These are phyloP conservation scores for Quadriops clusia DNA, from an alignment of 2,888 invertebrate genomes.

Conservation along the genomic window DNA sequence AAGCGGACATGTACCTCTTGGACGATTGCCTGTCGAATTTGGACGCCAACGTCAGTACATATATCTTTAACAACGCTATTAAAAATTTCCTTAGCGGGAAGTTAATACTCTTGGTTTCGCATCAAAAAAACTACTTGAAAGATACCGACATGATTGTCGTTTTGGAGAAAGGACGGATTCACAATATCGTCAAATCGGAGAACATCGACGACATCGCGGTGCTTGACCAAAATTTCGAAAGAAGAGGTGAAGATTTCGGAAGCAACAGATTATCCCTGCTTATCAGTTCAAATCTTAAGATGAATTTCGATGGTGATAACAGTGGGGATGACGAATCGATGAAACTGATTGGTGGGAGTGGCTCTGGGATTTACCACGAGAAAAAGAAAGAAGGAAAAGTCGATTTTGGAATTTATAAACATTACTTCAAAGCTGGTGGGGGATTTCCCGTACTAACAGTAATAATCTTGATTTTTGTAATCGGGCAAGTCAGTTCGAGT, in stretches of 20 bases:
- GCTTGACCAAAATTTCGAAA: no score
- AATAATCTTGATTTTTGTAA: conserved; percentile 16
- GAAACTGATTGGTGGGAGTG: conserved; percentile 8
- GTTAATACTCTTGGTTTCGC: conserved; percentile 50
- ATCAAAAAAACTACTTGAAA: conserved; percentile 49
- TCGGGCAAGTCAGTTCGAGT: conserved; percentile 18
- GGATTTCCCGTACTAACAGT: conserved; percentile 18
- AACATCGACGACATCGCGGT: neutral
- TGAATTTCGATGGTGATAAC: neutral
- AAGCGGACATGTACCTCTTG: conserved; percentile 61
- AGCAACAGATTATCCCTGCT: no score
- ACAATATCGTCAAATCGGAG: no score
- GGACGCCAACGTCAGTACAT: conserved; percentile 57
- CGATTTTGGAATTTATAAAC: conserved; percentile 18
- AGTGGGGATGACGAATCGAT: conserved; percentile 5
- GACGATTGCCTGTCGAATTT: conserved; percentile 71
- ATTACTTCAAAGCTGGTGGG: conserved; percentile 22
- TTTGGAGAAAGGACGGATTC: conserved; percentile 40
- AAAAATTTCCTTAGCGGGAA: conserved; percentile 41
- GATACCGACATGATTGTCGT: conserved; percentile 41
- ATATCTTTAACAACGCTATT: conserved; percentile 59
- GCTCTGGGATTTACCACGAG: conserved; percentile 19
- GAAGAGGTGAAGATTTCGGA: conserved; percentile 1
- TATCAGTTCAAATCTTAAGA: neutral
- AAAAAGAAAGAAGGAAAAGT: conserved; percentile 21